These are phyloP conservation scores for Tetropium fuscum DNA, from an alignment of 2,888 invertebrate species.

Conservation along the genomic window DNA sequence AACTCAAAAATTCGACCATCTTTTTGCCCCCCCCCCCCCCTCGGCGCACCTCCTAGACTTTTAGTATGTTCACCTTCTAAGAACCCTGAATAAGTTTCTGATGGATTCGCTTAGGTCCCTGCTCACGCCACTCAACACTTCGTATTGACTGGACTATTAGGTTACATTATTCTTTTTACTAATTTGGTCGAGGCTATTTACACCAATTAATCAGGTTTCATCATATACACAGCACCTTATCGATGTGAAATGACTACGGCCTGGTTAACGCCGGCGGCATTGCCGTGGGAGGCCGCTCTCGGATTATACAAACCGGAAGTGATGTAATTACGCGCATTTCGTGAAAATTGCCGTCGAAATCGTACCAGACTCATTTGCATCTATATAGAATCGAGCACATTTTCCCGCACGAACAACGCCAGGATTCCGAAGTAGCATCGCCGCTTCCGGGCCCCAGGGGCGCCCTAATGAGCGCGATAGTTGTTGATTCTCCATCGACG, in stretches of 20 bases:
- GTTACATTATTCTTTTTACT: no score
- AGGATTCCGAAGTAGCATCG: slow-evolving; percentile 48
- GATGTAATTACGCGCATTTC: slow-evolving; percentile 59
- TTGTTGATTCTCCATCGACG: not conserved
- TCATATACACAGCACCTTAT: no score
- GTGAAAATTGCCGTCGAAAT: slow-evolving; percentile 57
- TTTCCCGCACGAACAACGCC: slow-evolving; percentile 50
- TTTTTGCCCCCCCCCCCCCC: no score
- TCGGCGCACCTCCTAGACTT: no score
- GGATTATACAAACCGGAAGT: slow-evolving; percentile 53
- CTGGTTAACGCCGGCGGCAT: slow-evolving; percentile 2
- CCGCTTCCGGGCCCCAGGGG: slow-evolving; percentile 46
- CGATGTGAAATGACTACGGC: slow-evolving; percentile 6
- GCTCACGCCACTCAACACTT: no score
- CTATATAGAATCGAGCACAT: slow-evolving; percentile 52
- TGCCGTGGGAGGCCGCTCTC: slow-evolving; percentile 15
- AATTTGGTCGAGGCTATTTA: no score
- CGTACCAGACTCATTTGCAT: slow-evolving; percentile 54
- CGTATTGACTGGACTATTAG: no score
- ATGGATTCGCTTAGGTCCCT: no score
- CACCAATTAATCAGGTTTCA: no score
- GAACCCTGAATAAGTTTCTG: no score
- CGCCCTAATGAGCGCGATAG: slow-evolving; percentile 45
- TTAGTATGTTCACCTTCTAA: no score
- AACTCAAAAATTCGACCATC: no score